A percentile compares a stretch with the other conserved stretches of the same genome.
phyloP scores from a whole-genome alignment of 2,888 invertebrate genomes.

The Nysson spinosus region DNA sequence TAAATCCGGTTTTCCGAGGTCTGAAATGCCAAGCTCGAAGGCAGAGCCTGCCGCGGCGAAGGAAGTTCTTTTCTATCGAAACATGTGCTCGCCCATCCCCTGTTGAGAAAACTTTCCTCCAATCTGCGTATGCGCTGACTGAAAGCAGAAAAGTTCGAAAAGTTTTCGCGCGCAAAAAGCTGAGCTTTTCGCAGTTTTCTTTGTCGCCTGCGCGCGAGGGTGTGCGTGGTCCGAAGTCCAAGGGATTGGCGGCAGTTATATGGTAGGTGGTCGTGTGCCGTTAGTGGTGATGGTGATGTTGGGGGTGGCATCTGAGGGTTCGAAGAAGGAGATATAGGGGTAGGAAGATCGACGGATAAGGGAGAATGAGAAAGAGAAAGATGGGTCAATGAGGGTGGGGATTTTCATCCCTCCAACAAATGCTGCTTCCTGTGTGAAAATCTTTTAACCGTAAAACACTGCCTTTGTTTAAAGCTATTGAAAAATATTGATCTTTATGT shows the following conservation, averaged over 20 bases:
- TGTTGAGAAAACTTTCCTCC: conserved; percentile 37
- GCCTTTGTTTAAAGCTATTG: no score
- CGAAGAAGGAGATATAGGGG: conserved; percentile 47
- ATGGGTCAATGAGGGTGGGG: conserved; percentile 25
- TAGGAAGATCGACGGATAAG: conserved; percentile 53
- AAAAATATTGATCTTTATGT: no score
- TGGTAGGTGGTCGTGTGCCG: conserved; percentile 41
- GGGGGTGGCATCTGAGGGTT: conserved; percentile 60
- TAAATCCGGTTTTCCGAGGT: no score
- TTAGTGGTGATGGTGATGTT: conserved; percentile 48
- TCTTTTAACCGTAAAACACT: no score
- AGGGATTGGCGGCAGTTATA: conserved; percentile 48
- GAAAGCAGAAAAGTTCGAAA: conserved; percentile 57
- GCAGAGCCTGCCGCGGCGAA: not conserved
- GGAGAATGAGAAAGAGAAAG: conserved; percentile 38
- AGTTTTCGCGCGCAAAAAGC: conserved; percentile 70
- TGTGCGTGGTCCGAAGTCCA: conserved; percentile 41
- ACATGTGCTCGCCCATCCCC: conserved; percentile 13
- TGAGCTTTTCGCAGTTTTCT: conserved; percentile 66
- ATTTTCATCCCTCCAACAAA: conserved; percentile 31
- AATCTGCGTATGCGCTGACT: conserved; percentile 28
- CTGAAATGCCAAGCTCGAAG: not conserved
- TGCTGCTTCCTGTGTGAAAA: no score
- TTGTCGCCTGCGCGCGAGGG: conserved; percentile 50
- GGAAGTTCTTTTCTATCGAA: conserved; percentile 19